phyloP scores from a whole-genome alignment of 2,888 invertebrate genomes.

The Yponomeuta sedellus region DNA sequence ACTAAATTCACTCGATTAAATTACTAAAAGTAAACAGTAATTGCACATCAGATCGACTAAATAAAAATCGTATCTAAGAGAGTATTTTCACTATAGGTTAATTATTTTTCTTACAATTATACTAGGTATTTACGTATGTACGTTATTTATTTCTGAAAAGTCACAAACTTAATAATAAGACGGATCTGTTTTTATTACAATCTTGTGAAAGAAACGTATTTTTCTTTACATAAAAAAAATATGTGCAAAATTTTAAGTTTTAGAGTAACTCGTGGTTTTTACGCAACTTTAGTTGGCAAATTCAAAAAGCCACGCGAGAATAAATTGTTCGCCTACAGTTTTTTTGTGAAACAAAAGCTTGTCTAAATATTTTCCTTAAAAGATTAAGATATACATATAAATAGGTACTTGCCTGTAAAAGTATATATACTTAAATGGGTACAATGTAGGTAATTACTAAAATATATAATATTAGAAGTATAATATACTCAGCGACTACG shows the following conservation, averaged over 20 bases:
- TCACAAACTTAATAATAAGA: slow-evolving; percentile 61
- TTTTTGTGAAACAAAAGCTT: slow-evolving; percentile 46
- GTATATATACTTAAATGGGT: slow-evolving; percentile 67
- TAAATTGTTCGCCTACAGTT: slow-evolving; percentile 29
- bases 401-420: slow-evolving; percentile 27
- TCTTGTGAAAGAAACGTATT: slow-evolving; percentile 28
- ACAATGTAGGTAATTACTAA: slow-evolving; percentile 68
- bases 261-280: slow-evolving; percentile 28
- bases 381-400: slow-evolving; percentile 62
- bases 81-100: slow-evolving; percentile 61
- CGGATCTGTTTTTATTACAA: slow-evolving; percentile 57
- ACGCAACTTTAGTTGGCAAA: slow-evolving; percentile 26
- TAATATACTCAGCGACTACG: slow-evolving; percentile 65
- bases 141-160: slow-evolving; percentile 59
- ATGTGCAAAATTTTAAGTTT: slow-evolving; percentile 24
- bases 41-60: slow-evolving; percentile 62
- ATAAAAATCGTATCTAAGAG: slow-evolving; percentile 55
- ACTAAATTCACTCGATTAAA: slow-evolving; percentile 42
- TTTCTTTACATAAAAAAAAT: slow-evolving; percentile 21
- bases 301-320: slow-evolving; percentile 67
- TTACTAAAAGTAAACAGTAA: slow-evolving; percentile 60
- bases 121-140: slow-evolving; percentile 67
- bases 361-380: slow-evolving; percentile 57
- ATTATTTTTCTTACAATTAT: slow-evolving; percentile 55
- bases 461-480: slow-evolving; percentile 69